Evolutionary conservation across 1,140 invertebrate species (phyloP).

Genomic region (Drosophila kohkoa): DNA sequence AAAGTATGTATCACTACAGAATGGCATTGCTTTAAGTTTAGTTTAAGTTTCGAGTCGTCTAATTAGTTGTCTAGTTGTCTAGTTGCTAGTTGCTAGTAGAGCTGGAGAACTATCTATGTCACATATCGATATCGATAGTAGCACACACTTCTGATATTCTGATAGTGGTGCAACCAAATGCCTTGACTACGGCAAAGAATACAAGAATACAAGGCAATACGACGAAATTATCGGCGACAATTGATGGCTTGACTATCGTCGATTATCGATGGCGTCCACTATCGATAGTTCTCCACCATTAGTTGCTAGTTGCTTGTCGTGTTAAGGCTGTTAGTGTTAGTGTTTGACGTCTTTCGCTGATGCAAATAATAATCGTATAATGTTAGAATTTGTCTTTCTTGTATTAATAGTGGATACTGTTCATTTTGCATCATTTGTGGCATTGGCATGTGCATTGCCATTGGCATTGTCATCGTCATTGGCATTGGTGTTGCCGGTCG

Average conservation of each 20-base stretch:
- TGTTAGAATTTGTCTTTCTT: constrained; percentile 78
- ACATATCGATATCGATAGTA: too few relatives aligned
- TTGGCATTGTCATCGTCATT: constrained; percentile 27
- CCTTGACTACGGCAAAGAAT: too few relatives aligned
- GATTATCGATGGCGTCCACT: too few relatives aligned
- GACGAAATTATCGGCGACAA: too few relatives aligned
- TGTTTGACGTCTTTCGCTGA: constrained; percentile 39
- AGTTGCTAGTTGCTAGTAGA: constrained; percentile 10
- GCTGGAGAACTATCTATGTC: too few relatives aligned
- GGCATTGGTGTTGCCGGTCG: constrained; percentile 22
- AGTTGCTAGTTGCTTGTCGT: constrained; percentile 52
- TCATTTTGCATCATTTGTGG: constrained; percentile 41
- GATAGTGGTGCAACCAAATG: too few relatives aligned
- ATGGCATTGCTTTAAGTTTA: constrained; percentile 82
- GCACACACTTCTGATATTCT: too few relatives aligned
- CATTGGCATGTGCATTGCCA: background rate
- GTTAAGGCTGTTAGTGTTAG: constrained; percentile 31
- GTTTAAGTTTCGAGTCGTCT: constrained; percentile 45
- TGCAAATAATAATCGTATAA: constrained; percentile 80
- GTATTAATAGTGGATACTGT: constrained; percentile 66
- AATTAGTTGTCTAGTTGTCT: constrained; percentile 35
- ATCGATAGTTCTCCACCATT: background rate
- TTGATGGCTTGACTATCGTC: too few relatives aligned
- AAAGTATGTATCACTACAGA: constrained; percentile 76
- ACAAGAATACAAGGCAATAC: too few relatives aligned